Conservation (phyloP, 2,113 vertebrate species). For the Nannospalax galili region DNA sequence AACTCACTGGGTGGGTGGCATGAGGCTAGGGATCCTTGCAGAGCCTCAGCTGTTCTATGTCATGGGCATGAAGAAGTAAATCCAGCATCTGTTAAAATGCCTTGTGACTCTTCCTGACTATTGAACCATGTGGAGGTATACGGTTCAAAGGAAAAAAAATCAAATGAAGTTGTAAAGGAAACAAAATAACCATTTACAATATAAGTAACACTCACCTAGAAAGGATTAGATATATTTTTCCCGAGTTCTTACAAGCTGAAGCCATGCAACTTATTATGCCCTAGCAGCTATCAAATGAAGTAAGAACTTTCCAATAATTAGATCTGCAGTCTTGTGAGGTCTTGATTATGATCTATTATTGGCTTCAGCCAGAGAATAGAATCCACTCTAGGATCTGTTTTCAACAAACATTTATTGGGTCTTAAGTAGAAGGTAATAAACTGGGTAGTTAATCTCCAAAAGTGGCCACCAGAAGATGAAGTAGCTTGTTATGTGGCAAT, state of each 20-base stretch:
- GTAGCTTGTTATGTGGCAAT: not conserved
- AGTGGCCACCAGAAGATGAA: slow-evolving; percentile 6
- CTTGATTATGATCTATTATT: slow-evolving; percentile 7
- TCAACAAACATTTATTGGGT: slow-evolving; percentile 54
- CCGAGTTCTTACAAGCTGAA: not conserved
- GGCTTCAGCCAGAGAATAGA: not conserved
- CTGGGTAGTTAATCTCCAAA: slow-evolving; percentile 22
- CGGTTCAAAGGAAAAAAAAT: not conserved
- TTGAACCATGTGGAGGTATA: not conserved
- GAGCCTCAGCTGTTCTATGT: not conserved
- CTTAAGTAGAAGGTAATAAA: slow-evolving; percentile 55
- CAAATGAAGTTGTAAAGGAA: slow-evolving; percentile 1
- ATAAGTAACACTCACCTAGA: not conserved
- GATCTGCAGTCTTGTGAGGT: not conserved
- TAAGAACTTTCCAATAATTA: slow-evolving; percentile 21
- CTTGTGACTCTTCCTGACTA: not conserved
- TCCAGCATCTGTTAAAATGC: not conserved
- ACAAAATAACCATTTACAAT: not conserved
- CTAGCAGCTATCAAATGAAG: not conserved
- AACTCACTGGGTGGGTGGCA: accelerated
- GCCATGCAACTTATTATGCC: not conserved
- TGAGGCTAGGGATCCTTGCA: no score
- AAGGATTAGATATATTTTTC: not conserved
- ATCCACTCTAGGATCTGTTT: slow-evolving; percentile 36
- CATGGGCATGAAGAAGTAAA: not conserved